phyloP scores from a whole-genome alignment of 2,113 vertebrate genomes.

The Ochotona princeps region DNA sequence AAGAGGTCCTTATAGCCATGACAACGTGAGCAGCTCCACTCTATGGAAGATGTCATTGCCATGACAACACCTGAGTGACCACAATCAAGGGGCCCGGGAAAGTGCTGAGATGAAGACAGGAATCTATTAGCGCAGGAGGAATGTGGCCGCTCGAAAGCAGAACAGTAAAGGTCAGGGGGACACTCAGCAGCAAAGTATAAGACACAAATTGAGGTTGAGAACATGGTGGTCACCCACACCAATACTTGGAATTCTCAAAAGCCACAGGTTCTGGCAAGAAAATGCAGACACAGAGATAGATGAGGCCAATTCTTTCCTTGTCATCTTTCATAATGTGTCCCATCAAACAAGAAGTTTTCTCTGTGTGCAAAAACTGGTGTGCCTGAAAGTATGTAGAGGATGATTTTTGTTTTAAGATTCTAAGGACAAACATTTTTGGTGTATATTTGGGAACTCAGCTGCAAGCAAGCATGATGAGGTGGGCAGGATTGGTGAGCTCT shows the following conservation, averaged over 20 bases:
- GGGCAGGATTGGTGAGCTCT: not conserved
- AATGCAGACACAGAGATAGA: not conserved
- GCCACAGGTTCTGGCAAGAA: not conserved
- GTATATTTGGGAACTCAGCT: not conserved
- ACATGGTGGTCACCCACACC: not conserved
- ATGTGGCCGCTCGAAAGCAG: not conserved
- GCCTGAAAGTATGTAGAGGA: not conserved
- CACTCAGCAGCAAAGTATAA: not conserved
- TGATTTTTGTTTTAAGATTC: accelerated
- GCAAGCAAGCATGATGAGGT: not conserved
- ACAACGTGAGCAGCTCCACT: slow-evolving; percentile 78
- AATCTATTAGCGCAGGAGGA: slow-evolving; percentile 21
- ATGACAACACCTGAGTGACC: slow-evolving; percentile 85
- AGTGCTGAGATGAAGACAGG: slow-evolving; percentile 42
- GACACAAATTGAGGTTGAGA: not conserved
- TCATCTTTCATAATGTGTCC: not conserved
- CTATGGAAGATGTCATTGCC: slow-evolving; percentile 77
- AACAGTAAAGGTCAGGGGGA: not conserved
- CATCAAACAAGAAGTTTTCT: not conserved
- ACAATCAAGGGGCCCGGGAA: slow-evolving; percentile 62
- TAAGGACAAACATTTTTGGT: not conserved
- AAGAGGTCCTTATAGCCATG: slow-evolving; percentile 80
- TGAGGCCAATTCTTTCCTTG: not conserved
- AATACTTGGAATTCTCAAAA: not conserved
- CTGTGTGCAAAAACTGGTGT: not conserved